These are phyloP conservation scores for Pteria penguin DNA, from an alignment of 2,888 invertebrate species.

Conservation along the genomic window DNA sequence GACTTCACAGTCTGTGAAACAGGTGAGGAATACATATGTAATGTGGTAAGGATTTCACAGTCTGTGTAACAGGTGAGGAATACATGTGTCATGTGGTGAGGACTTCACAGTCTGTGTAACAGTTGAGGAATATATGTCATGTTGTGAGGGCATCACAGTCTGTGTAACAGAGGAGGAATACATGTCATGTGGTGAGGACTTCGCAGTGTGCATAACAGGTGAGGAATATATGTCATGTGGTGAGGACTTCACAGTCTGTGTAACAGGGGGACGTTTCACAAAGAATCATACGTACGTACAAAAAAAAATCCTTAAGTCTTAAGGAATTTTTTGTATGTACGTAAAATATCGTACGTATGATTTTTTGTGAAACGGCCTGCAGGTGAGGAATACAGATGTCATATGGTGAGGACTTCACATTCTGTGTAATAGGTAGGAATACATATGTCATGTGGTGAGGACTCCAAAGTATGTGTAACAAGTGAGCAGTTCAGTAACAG, in stretches of 20 bases:
- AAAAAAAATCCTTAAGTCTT: too few relatives aligned
- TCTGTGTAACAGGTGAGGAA: conserved; percentile 77
- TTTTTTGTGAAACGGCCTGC: too few relatives aligned
- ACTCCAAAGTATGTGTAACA: too few relatives aligned
- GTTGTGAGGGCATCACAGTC: conserved; percentile 79
- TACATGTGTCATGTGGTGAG: conserved; percentile 78
- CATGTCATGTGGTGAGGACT: conserved; percentile 79
- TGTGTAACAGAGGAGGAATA: conserved; percentile 78
- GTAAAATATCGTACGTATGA: too few relatives aligned
- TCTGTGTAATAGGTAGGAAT: conserved; percentile 75
- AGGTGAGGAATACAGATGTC: conserved; percentile 74
- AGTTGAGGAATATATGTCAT: conserved; percentile 75
- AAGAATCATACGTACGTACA: too few relatives aligned
- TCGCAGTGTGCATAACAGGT: conserved; percentile 78
- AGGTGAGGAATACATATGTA: conserved; percentile 77
- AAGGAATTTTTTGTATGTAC: too few relatives aligned
- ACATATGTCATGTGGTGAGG: too few relatives aligned
- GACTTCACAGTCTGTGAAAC: conserved; percentile 78
- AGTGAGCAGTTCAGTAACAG: too few relatives aligned
- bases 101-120: conserved; percentile 78
- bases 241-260: conserved; percentile 78
- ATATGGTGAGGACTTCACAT: conserved; percentile 79
- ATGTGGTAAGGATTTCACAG: conserved; percentile 79
- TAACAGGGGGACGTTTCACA: too few relatives aligned
- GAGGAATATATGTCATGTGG: conserved; percentile 78